These are phyloP conservation scores for Limnephilus lunatus DNA, from an alignment of 2,888 invertebrate genomes.

Conservation along the genomic window DNA sequence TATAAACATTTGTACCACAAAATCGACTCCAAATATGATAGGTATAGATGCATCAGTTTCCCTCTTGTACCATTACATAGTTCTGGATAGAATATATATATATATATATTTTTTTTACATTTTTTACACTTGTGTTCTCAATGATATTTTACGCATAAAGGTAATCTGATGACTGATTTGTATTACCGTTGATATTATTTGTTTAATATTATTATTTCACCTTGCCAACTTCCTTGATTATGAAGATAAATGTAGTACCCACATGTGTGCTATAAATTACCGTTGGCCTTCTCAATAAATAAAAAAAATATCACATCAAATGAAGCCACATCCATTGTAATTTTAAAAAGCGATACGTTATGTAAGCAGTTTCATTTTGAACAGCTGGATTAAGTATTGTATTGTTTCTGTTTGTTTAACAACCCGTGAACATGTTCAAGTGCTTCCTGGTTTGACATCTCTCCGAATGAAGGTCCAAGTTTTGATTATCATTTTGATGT, in stretches of 20 bases:
- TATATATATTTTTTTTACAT: too few relatives aligned
- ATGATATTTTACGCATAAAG: not conserved
- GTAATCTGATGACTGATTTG: not conserved
- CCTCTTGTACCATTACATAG: too few relatives aligned
- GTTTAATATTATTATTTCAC: conserved; percentile 7
- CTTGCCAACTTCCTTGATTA: conserved; percentile 22
- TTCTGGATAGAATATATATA: too few relatives aligned
- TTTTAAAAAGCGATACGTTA: not conserved
- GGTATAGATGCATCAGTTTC: too few relatives aligned
- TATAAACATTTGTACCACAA: too few relatives aligned
- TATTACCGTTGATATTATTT: not conserved
- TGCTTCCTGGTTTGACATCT: not conserved
- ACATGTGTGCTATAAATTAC: not conserved
- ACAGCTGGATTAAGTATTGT: not conserved
- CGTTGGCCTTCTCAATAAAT: not conserved
- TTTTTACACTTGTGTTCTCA: not conserved
- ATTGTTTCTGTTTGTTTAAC: not conserved
- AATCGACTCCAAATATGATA: too few relatives aligned
- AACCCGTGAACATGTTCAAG: not conserved
- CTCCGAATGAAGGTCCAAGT: not conserved
- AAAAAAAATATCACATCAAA: not conserved
- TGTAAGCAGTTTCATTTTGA: not conserved
- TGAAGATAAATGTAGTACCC: not conserved
- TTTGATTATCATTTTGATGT: not conserved
- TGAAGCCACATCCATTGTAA: not conserved